These are phyloP conservation scores for Megalops atlanticus DNA, from an alignment of 2,113 vertebrate species.

Conservation along the genomic window DNA sequence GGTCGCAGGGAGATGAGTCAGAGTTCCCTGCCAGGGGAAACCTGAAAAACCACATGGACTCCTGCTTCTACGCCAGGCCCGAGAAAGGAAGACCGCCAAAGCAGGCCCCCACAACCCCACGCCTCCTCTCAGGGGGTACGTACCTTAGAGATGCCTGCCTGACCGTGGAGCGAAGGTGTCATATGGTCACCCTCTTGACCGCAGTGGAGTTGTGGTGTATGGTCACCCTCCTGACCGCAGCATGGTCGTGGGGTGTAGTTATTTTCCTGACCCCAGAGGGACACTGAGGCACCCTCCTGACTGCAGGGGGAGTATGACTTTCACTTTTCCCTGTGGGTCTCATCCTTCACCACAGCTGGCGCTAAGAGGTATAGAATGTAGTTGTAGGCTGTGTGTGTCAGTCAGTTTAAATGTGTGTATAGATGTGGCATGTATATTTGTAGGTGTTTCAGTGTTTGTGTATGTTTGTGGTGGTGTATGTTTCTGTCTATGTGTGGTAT, in stretches of 20 bases:
- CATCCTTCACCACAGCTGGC: conserved; percentile 9
- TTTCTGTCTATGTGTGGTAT: conserved; percentile 19
- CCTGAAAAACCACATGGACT: conserved; percentile 49
- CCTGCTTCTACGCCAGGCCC: conserved; percentile 46
- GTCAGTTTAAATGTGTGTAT: no score
- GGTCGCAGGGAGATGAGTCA: conserved; percentile 49
- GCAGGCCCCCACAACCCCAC: conserved; percentile 57
- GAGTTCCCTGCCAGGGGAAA: conserved; percentile 54
- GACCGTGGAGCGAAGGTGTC: no score
- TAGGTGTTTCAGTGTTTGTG: conserved; percentile 1
- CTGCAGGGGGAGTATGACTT: no score
- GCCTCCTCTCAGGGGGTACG: conserved; percentile 58
- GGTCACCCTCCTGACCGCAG: no score
- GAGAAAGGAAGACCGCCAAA: conserved; percentile 57
- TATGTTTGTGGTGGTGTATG: background rate
- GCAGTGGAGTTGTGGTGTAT: no score
- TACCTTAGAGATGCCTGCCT: no score
- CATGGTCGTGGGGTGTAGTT: no score
- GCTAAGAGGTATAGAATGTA: conserved; percentile 21
- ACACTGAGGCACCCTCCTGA: no score
- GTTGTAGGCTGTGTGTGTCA: conserved; percentile 30
- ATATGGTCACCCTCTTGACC: background rate
- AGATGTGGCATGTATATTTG: conserved; percentile 21
- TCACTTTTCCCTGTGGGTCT: conserved; percentile 12
- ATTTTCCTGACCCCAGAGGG: no score